These are phyloP conservation scores for Formica exsecta DNA, from an alignment of 1,140 invertebrate genomes.

Conservation along the genomic window DNA sequence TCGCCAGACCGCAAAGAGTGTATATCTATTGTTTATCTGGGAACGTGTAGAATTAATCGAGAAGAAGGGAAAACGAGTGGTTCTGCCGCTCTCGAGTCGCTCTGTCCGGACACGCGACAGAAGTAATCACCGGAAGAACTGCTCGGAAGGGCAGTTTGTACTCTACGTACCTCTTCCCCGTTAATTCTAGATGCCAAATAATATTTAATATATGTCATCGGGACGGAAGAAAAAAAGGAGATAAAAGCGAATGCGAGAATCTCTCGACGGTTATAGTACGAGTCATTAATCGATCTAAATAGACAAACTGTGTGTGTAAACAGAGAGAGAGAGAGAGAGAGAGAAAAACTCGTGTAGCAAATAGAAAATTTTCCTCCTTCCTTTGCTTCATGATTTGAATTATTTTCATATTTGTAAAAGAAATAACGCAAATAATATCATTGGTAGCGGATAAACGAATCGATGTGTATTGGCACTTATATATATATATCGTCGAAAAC, in stretches of 20 bases:
- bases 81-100: background rate
- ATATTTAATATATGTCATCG: constrained; percentile 11
- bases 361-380: constrained; percentile 57
- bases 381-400: constrained; percentile 56
- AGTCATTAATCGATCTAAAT: constrained; percentile 40
- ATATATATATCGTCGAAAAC: constrained; percentile 16
- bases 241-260: constrained; percentile 19
- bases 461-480: constrained; percentile 26
- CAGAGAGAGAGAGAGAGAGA: no score
- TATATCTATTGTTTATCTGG: constrained; percentile 41
- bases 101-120: background rate
- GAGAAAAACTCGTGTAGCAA: constrained; percentile 26
- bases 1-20: background rate
- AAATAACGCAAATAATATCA: constrained; percentile 26
- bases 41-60: constrained; percentile 35
- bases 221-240: background rate
- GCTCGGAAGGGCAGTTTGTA: background rate
- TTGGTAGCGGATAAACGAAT: constrained; percentile 33
- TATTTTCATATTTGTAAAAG: constrained; percentile 44
- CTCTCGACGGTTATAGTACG: constrained; percentile 49
- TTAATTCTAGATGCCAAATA: constrained; percentile 40
- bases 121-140: no score
- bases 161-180: background rate
- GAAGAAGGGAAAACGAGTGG: background rate
- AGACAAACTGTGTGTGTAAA: constrained; percentile 10